Evolutionary conservation across 2,797 vertebrate species (phyloP).

Genomic region (Sciurus vulgaris): DNA sequence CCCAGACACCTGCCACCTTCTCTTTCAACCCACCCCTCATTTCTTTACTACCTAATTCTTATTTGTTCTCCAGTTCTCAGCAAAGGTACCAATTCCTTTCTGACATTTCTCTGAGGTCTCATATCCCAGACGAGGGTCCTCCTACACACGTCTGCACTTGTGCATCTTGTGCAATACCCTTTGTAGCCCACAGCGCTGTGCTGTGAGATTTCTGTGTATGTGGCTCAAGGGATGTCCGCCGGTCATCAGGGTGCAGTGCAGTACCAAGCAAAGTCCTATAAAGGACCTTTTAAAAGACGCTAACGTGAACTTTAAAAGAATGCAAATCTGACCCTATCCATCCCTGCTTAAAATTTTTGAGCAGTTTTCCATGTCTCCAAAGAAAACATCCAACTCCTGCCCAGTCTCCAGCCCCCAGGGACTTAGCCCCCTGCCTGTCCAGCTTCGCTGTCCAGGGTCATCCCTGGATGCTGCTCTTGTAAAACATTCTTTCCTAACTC

Average conservation of each 20-base stretch:
- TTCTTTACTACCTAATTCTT: background rate
- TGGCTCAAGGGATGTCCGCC: background rate
- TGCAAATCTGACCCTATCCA: background rate
- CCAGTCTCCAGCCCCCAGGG: background rate
- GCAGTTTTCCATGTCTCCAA: background rate
- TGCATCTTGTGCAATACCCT: fast-evolving
- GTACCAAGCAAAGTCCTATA: background rate
- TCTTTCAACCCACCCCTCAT: background rate
- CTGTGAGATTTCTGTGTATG: too few species aligned
- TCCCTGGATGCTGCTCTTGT: background rate
- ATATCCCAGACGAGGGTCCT: background rate
- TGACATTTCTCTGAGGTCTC: background rate
- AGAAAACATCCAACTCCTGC: background rate
- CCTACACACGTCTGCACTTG: background rate
- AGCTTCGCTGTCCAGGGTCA: background rate
- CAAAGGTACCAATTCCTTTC: background rate
- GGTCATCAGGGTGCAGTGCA: background rate
- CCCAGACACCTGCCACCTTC: background rate
- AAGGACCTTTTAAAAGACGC: background rate
- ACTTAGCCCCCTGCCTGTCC: background rate
- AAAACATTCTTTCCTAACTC: background rate
- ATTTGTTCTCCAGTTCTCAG: background rate
- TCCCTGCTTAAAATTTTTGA: background rate
- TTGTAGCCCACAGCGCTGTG: background rate
- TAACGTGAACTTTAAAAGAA: background rate